Evolutionary conservation across 2,888 invertebrate genomes (phyloP).

Genomic region (Cheilosia impressa): DNA sequence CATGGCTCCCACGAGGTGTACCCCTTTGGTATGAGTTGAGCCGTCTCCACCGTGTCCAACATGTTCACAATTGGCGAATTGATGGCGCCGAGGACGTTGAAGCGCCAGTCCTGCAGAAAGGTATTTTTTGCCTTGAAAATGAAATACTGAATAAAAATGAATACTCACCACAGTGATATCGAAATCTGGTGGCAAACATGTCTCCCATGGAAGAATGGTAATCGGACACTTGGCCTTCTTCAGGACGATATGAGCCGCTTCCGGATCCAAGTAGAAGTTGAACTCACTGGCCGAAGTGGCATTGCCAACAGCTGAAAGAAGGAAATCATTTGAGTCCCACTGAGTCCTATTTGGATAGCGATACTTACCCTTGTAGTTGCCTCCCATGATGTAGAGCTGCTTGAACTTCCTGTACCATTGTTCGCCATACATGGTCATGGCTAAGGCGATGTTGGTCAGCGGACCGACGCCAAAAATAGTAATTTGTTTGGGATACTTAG

Average conservation of each 20-base stretch:
- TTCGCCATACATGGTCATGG: slow-evolving; percentile 87
- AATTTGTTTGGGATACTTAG: slow-evolving; percentile 77
- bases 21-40: slow-evolving; percentile 77
- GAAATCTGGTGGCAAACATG: slow-evolving; percentile 83
- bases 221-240: slow-evolving; percentile 85
- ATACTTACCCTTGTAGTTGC: slow-evolving; percentile 87
- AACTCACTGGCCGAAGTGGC: slow-evolving; percentile 79
- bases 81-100: slow-evolving; percentile 79
- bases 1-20: slow-evolving; percentile 83
- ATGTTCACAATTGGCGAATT: slow-evolving; percentile 81
- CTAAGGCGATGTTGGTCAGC: slow-evolving; percentile 90
- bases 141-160: no score
- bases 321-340: neutral
- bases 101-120: slow-evolving; percentile 84
- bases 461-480: slow-evolving; percentile 88
- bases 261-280: slow-evolving; percentile 90
- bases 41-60: slow-evolving; percentile 84
- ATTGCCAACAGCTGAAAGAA: slow-evolving; percentile 84
- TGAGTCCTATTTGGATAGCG: no score
- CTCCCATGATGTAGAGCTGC: slow-evolving; percentile 91
- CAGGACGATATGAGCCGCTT: slow-evolving; percentile 89
- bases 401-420: slow-evolving; percentile 86
- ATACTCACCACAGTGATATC: slow-evolving; percentile 79
- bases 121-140: no score
- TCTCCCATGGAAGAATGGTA: slow-evolving; percentile 89